Conservation (phyloP, 2,888 invertebrate genomes). For the Lottia scabra region DNA sequence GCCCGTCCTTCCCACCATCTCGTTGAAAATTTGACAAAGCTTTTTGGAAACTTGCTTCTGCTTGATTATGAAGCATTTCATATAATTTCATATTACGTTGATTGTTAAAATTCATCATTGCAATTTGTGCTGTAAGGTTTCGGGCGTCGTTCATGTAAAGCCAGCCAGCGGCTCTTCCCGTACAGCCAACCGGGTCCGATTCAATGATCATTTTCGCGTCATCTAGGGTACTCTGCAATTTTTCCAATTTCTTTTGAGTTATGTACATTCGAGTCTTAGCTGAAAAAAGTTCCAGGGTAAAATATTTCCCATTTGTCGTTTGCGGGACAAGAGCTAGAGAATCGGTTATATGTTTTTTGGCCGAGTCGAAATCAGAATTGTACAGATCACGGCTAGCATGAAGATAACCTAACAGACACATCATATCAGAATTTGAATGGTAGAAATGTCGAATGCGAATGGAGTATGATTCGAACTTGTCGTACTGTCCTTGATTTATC, state of each 20-base stretch:
- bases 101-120: conserved; percentile 34
- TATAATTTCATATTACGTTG: conserved; percentile 27
- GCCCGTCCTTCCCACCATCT: conserved; percentile 43
- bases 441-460: too few relatives aligned
- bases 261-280: conserved; percentile 41
- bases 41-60: conserved; percentile 34
- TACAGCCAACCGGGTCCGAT: conserved; percentile 36
- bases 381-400: conserved; percentile 35
- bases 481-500: too few relatives aligned
- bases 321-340: conserved; percentile 34
- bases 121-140: conserved; percentile 30
- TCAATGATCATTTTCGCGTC: conserved; percentile 42
- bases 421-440: too few relatives aligned
- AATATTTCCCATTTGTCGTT: conserved; percentile 38
- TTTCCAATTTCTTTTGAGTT: conserved; percentile 38
- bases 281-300: conserved; percentile 36
- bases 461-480: too few relatives aligned
- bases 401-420: conserved; percentile 37
- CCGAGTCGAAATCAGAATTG: conserved; percentile 33
- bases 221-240: conserved; percentile 33
- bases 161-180: conserved; percentile 43
- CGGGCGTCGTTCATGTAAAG: conserved; percentile 41
- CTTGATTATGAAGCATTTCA: conserved; percentile 25
- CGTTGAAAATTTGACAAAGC: conserved; percentile 36
- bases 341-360: conserved; percentile 29